phyloP scores from a whole-genome alignment of 1,140 invertebrate species.

The Sesamia nonagrioides region DNA sequence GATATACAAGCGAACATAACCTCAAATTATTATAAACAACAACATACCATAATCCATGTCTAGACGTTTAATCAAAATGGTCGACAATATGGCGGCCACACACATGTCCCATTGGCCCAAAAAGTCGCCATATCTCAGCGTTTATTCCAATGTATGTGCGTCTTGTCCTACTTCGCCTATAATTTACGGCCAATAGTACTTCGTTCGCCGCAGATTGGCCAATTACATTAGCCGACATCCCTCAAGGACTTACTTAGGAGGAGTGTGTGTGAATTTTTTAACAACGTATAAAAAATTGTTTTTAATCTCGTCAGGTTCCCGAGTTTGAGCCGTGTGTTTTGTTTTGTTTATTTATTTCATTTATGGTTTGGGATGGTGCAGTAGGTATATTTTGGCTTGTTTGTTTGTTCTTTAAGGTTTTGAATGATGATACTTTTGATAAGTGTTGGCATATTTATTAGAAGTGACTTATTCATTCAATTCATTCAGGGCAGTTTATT shows the following conservation, averaged over 20 bases:
- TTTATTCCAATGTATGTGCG: conserved; percentile 33
- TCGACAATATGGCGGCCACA: background rate
- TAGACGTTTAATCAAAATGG: conserved; percentile 48
- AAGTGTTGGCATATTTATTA: too few relatives aligned
- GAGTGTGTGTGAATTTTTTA: conserved; percentile 51
- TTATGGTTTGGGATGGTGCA: background rate
- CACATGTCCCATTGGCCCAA: background rate
- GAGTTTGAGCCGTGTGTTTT: background rate
- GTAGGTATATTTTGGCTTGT: background rate
- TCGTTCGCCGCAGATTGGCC: conserved; percentile 54
- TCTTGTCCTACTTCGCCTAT: conserved; percentile 47
- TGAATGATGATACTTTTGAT: too few relatives aligned
- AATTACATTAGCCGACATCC: conserved; percentile 57
- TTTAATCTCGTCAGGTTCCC: conserved; percentile 29
- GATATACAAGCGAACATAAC: background rate
- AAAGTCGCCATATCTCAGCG: conserved; percentile 32
- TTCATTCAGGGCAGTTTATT: too few relatives aligned
- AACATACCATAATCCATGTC: conserved; percentile 8
- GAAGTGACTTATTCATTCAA: too few relatives aligned
- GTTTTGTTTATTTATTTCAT: background rate
- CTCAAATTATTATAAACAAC: conserved; percentile 18
- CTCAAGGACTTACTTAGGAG: conserved; percentile 11
- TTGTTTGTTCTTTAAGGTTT: background rate
- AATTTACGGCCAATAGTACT: conserved; percentile 52
- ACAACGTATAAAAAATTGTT: conserved; percentile 47